Base-by-base conservation (phyloP, 2,113 vertebrate species). In the Lepidothrix coronata region DNA sequence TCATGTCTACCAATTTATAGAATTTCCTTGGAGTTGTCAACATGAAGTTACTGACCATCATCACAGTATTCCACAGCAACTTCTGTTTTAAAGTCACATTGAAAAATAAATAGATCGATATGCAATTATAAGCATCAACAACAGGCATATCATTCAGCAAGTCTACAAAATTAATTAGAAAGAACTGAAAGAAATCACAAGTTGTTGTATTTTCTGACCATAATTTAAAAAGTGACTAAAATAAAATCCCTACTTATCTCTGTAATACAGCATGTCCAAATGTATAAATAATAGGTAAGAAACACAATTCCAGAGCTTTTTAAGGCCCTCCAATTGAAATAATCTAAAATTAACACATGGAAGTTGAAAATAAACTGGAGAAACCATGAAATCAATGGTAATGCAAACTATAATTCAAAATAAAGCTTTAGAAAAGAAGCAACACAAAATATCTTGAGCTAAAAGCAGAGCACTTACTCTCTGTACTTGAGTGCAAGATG, bases 31-130 rank as follows among this genome's bases (percentile, higher is more conserved):
- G 52, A 63, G 35, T 3, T 61, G 9, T 70, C 55, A 70, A 22
- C 51, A 18, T 35, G 33, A 65, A 17, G 30, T 88, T 85, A 76
- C 44, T 43, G 44, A 82, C 11, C 51, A 70, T 46, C 57, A 76
- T 33, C 67, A 39, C 8, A 74, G 12, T 51, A 66, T 80, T 73
- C 37, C 44, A 85, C 35, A 71, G 62, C 33, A 70, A 43, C 37
- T 71, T 88, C 59, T 70, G 46, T 49, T 76, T 82, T 63, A 66
- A 90, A 95, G 71, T 77, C 49, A 91, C 46, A 88, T 28, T 67
- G 63, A 52, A 94, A 96, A 88, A 94, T 35, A 90, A 90, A 95
- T 66, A 78, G 84, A 85, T 96, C 39, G 0, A 94, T 96, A 91
- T 14, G 30, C 33, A 94, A 91, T 95, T 91, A 91, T 28, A 85